Base-by-base conservation (phyloP, 64 coral and sea anemone species). In the Porites lutea region DNA sequence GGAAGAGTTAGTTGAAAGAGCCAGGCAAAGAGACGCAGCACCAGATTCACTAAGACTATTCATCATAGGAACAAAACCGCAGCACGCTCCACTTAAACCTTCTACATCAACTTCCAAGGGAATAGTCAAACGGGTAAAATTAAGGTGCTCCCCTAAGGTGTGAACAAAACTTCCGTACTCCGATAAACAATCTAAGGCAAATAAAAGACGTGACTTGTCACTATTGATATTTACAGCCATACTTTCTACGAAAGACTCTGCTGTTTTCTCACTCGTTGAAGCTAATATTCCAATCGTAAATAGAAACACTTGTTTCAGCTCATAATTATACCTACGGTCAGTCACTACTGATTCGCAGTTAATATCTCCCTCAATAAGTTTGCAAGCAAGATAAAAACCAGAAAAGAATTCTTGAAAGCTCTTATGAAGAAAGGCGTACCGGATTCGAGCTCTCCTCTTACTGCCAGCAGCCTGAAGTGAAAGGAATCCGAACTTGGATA, bases 371-470 rank as follows among this genome's bases (percentile, higher is more conserved):
- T 51, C 6, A 12, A 68, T 47, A 46, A 86, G 13, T 2, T 48
- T 13, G 48, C 5, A 4, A 51, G 68, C 62, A 68, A 86, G 63
- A 65, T 69, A 86, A 13, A 50, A 48, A n/a, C 61, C 82, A 11
- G 82, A 11, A 86, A 86, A 86, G 11, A 68, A 86, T 21, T 86
- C 82, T 67, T 86, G 82, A 69, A 86, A 86, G 3, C 27, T 69
- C 52, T 69, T 86, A 48, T 86, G 82, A 3, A 47, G 52, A 70
- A 86, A 86, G 2, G 10, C 16, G n/a, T 65, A 86, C 4, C 45
- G 51, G 7, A 18, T 18, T 0, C 14, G 14, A 18, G 21, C 62
- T 0, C 3, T 52, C 5, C 37, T 51, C 1, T 52, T 69, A 2
- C 21, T 4, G 45, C 68, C 63, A 47, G 37, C 68, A 15, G 27